Base-by-base conservation (phyloP, 2,888 invertebrate species). In the Lucinisca nassula region DNA sequence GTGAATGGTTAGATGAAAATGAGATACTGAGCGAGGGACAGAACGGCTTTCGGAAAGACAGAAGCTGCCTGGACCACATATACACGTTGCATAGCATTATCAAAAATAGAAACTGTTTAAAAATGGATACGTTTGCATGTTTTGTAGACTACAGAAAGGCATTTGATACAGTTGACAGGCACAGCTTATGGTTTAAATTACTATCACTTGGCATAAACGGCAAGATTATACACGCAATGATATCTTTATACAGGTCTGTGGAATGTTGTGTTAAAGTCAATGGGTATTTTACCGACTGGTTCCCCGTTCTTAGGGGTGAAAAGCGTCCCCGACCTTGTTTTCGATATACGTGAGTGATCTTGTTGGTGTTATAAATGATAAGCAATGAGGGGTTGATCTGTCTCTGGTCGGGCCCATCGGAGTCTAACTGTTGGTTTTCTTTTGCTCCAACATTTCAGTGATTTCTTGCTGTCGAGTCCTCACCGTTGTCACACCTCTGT, bases 261-360 rank as follows among this genome's bases (percentile, higher is more conserved):
- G 1, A 14, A 30, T 74, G 35, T 35, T 51, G 45, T 58, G 80
- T 80, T 24, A 32, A 73, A 37, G 21, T 80, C 6, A 74, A 80
- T 38, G n/a, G 27, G 17, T 8, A 49, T 35, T 6, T 51, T 21
- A 79, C 84, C 17, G 82, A 78, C 17, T 40, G 70, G 58, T 84
- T 87, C 30, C 2, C 4, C 17, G 81, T 78, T 0, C 10, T 21
- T 0, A 17, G 17, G 10, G 87, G 87, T 55, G 58, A 84, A 51
- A 67, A 55, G 24, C 84, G 8, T 82, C 82, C 1, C 82, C 74
- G 6, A 51, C 82, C 17, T 38, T 82, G n/a, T 88, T 85, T 27
- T 67, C 55, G n/a, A 14, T 88, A n/a, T 80, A 55, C 49, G 37
- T 87, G 2, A 80, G 84, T 72, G 80, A 87, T 61, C 49, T 84